Evolutionary conservation across 2,797 vertebrate genomes (phyloP).

Genomic region (Sciurus vulgaris): DNA sequence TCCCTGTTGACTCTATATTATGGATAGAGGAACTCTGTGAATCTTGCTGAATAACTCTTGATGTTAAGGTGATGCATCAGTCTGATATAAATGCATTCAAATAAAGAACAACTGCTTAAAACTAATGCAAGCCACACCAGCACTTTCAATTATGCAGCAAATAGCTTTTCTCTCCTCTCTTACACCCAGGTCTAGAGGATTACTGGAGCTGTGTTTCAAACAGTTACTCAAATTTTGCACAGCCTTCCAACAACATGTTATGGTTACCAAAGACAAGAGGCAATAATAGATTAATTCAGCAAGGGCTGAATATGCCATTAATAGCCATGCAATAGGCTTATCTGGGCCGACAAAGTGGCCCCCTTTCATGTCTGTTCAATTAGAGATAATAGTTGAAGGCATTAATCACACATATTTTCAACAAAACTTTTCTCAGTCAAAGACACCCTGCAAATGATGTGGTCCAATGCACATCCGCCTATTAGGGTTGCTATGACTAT

Average conservation of each 20-base stretch:
- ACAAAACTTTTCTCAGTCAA: conserved; percentile 82
- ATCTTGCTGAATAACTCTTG: conserved; percentile 79
- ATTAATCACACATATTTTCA: conserved; percentile 86
- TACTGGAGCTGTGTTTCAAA: conserved; percentile 83
- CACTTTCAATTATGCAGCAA: conserved; percentile 80
- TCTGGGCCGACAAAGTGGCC: conserved; percentile 81
- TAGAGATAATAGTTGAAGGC: conserved; percentile 86
- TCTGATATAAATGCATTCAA: conserved; percentile 83
- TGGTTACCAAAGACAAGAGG: conserved; percentile 83
- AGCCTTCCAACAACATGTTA: conserved; percentile 83
- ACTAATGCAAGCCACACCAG: conserved; percentile 78
- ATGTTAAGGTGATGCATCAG: conserved; percentile 82
- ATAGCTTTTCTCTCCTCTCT: conserved; percentile 80
- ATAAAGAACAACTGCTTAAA: conserved; percentile 85
- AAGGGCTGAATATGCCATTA: conserved; percentile 77
- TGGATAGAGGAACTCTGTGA: conserved; percentile 58
- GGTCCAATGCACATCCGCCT: conserved; percentile 75
- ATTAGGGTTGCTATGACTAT: conserved; percentile 83
- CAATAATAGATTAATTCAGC: conserved; percentile 75
- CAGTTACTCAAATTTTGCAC: conserved; percentile 85
- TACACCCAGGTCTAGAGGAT: conserved; percentile 83
- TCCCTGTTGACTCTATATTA: conserved; percentile 55
- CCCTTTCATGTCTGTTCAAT: conserved; percentile 86
- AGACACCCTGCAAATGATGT: conserved; percentile 80
- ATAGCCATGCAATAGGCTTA: conserved; percentile 85